Base-by-base conservation (phyloP, 2,888 invertebrate genomes). In the Sarcophaga caerulescens region DNA sequence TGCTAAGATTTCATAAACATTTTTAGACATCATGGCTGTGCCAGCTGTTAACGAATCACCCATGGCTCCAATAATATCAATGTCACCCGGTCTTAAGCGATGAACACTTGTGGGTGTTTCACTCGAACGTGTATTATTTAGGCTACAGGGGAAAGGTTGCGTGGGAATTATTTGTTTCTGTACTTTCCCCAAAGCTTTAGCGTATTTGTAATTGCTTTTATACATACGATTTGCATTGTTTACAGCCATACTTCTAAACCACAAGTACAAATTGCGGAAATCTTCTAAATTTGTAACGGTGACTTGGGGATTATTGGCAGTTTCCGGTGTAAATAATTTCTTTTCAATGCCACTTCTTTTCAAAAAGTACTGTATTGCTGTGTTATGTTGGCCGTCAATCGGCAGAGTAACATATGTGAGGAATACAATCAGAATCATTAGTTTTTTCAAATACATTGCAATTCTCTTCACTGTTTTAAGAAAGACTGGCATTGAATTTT, bases 31-130 rank as follows among this genome's bases (percentile, higher is more conserved):
- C 2, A 94, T 92, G 12, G 94, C 95, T 68, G 93, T 93, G 19
- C 94, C 95, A 2, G 95, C 94, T 0, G 95, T 94, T 11, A 95
- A 89, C 1, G 95, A 95, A 89, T 95, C 95, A 0, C 95, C 95
- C 80, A 95, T 91, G 1, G 94, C 94, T 0, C 92, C 95, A 45
- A 95, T 92, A 1, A 95, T 92, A 87, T 95, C 95, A 47, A 95
- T 94, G 89, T 95, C 95, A 14, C 95, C 95, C 12, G 91, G 90
- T 12, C 94, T 93, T 71, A 95, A 89, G 68, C 92, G 90, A 90
- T 95, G 94, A 35, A 95, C 94, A 59, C 94, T 94, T 2, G 90
- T 92, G 1, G 95, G 95, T 4, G 92, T 81, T 3, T 25, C 88
- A 1, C 45, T 23, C 0, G 93, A 93, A 2, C 93, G 90, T 3